These are phyloP conservation scores for Amphibalanus amphitrite DNA, from an alignment of 1,140 invertebrate genomes.

Conservation along the genomic window DNA sequence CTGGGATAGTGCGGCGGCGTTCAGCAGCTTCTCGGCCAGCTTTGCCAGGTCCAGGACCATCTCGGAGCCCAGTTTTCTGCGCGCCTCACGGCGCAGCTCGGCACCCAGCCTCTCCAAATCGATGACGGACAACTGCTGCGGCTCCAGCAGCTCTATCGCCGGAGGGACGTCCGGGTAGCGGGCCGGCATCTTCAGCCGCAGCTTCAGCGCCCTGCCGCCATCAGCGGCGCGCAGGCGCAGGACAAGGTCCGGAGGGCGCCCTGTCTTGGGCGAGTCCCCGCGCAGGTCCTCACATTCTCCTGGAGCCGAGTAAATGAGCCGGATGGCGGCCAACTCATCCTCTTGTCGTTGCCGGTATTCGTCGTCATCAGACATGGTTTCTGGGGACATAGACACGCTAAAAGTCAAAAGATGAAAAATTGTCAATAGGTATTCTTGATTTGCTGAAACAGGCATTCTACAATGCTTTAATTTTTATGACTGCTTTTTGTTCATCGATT, in stretches of 20 bases:
- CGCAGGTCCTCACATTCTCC: conserved; percentile 14
- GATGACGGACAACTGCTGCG: background rate
- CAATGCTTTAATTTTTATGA: too few species aligned
- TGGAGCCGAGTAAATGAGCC: background rate
- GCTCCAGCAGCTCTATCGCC: background rate
- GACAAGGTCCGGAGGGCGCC: conserved; percentile 13
- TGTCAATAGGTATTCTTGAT: too few species aligned
- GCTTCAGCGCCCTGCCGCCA: background rate
- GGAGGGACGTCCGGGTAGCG: background rate
- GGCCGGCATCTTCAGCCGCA: background rate
- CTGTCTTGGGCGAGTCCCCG: conserved; percentile 16
- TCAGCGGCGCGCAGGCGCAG: conserved; percentile 4
- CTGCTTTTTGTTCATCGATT: too few species aligned
- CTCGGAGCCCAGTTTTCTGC: background rate
- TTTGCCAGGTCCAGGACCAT: too few species aligned
- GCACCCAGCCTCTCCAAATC: background rate
- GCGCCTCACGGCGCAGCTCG: background rate
- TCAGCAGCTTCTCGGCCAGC: too few species aligned
- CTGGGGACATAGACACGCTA: too few species aligned
- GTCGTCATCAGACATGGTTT: background rate
- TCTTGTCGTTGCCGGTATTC: background rate
- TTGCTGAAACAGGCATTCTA: too few species aligned
- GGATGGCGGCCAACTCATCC: background rate
- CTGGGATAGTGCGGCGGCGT: too few species aligned
- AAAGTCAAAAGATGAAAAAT: too few species aligned